A percentile compares a stretch with the other conserved stretches of the same genome.
Evolutionary conservation across 2,797 vertebrate species (phyloP).

Genomic region (Tokudaia muenninki): DNA sequence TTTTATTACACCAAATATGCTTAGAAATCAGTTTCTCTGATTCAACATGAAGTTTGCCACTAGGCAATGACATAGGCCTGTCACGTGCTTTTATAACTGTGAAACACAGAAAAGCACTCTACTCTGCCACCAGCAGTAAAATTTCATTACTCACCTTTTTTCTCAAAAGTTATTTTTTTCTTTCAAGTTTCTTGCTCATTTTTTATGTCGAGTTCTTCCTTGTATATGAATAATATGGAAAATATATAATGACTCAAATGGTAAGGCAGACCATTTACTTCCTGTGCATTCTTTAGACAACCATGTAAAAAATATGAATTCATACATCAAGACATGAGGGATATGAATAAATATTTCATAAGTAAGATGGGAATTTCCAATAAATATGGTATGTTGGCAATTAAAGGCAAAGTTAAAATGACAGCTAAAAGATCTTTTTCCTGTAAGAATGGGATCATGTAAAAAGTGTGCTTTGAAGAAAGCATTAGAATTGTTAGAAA

Average conservation of each 20-base stretch:
- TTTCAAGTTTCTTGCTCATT: slow-evolving; percentile 20
- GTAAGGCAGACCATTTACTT: background rate
- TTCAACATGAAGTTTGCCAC: slow-evolving; percentile 27
- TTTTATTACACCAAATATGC: slow-evolving; percentile 5
- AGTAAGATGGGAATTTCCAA: background rate
- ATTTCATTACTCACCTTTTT: background rate
- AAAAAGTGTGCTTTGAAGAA: background rate
- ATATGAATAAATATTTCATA: background rate
- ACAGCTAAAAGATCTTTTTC: background rate
- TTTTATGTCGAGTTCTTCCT: slow-evolving; percentile 63
- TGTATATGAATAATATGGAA: background rate
- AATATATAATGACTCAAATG: slow-evolving; percentile 8
- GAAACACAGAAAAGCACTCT: background rate
- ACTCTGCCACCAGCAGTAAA: background rate
- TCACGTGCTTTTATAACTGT: background rate
- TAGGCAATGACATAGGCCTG: background rate
- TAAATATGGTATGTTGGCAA: background rate
- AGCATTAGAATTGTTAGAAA: background rate
- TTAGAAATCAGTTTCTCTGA: background rate
- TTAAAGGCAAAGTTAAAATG: background rate
- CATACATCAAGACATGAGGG: background rate
- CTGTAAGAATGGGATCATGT: background rate
- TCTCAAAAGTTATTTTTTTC: slow-evolving; percentile 11
- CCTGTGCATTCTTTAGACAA: slow-evolving; percentile 3
- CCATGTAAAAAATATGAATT: background rate